phyloP scores from a whole-genome alignment of 2,113 vertebrate species.

The Microcebus lehilahytsara region DNA sequence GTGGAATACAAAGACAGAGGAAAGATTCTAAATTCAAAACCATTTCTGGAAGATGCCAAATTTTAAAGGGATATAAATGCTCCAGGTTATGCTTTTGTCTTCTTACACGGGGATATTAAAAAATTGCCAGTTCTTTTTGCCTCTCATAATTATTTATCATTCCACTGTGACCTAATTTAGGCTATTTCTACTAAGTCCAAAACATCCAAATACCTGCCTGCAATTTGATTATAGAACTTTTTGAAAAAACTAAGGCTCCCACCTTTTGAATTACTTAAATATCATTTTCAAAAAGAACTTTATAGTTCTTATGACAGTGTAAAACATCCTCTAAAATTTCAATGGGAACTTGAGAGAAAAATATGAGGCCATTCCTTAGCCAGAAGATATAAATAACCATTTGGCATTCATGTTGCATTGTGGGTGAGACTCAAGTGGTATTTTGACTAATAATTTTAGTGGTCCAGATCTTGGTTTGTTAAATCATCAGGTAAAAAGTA shows the following conservation, averaged over 20 bases:
- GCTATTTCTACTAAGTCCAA: not conserved
- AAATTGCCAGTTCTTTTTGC: not conserved
- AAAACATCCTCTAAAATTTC: slow-evolving; percentile 7
- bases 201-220: slow-evolving; percentile 5
- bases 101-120: not conserved
- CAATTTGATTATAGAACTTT: slow-evolving; percentile 22
- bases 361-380: not conserved
- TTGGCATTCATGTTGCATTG: not conserved
- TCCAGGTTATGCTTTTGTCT: not conserved
- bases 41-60: slow-evolving; percentile 8
- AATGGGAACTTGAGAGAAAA: slow-evolving; percentile 12
- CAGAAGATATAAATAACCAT: slow-evolving; percentile 29
- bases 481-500: slow-evolving; percentile 40
- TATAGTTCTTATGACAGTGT: not conserved
- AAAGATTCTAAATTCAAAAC: slow-evolving; percentile 47
- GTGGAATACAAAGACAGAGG: not conserved
- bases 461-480: not conserved
- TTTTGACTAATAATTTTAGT: slow-evolving; percentile 36
- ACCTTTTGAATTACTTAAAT: slow-evolving; percentile 38
- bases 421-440: not conserved
- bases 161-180: slow-evolving; percentile 10
- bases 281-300: slow-evolving; percentile 7
- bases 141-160: slow-evolving; percentile 8
- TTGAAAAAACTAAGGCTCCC: not conserved
- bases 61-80: slow-evolving; percentile 19